These are phyloP conservation scores for Sesia apiformis DNA, from an alignment of 2,888 invertebrate genomes.

Conservation along the genomic window DNA sequence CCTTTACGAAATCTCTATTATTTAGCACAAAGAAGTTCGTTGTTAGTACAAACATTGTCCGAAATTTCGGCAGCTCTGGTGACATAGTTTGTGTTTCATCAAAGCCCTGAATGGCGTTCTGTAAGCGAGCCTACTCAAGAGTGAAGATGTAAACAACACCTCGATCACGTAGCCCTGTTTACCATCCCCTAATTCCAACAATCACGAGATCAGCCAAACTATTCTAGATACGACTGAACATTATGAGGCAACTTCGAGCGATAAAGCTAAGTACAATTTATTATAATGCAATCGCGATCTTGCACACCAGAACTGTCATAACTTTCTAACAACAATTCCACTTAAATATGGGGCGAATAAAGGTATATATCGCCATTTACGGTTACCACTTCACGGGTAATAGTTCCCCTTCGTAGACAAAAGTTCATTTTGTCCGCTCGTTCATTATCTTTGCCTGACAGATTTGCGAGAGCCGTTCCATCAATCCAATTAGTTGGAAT, in stretches of 20 bases:
- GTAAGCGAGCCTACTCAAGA: constrained; percentile 28
- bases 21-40: constrained; percentile 38
- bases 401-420: constrained; percentile 26
- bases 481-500: constrained; percentile 58
- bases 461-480: constrained; percentile 48
- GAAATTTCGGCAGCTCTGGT: constrained; percentile 55
- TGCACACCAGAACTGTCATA: constrained; percentile 9
- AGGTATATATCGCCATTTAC: too few species aligned
- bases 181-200: constrained; percentile 49
- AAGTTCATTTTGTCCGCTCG: constrained; percentile 37
- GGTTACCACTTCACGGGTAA: constrained; percentile 3
- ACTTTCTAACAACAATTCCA: constrained; percentile 9
- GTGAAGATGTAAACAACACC: constrained; percentile 38
- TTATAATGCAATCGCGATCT: constrained; percentile 9
- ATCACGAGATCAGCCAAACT: constrained; percentile 26
- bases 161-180: constrained; percentile 36
- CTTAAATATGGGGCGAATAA: too few species aligned
- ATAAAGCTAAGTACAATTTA: constrained; percentile 7
- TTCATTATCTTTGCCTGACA: constrained; percentile 58
- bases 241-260: background rate
- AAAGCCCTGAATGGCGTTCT: constrained; percentile 43
- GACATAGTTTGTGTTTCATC: constrained; percentile 71
- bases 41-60: constrained; percentile 45
- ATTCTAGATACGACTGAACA: constrained; percentile 1
- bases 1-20: background rate